Percentiles rank a stretch among this genome's conserved stretches.
Conservation (phyloP, 2,113 vertebrate genomes). For the Zeus faber region DNA sequence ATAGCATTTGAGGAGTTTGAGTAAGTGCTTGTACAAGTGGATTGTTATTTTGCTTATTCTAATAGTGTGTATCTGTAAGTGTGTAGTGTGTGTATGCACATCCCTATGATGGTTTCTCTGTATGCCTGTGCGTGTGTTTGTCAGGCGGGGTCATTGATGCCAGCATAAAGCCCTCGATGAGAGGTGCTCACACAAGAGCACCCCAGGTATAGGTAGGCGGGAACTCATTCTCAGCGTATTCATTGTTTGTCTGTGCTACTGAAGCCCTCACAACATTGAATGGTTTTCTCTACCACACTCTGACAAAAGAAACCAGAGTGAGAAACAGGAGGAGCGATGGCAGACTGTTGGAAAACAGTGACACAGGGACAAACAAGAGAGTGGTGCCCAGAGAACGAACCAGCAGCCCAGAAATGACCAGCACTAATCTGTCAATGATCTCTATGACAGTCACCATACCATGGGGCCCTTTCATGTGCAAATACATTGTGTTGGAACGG, state of each 20-base stretch:
- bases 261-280: constrained; percentile 24
- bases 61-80: no score
- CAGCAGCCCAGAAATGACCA: constrained; percentile 23
- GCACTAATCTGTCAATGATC: constrained; percentile 34
- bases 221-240: constrained; percentile 10
- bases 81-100: not conserved
- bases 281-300: constrained; percentile 5
- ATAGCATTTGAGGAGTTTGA: constrained; percentile 8
- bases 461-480: constrained; percentile 37
- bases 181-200: constrained; percentile 5
- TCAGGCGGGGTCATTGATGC: constrained; percentile 9
- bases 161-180: constrained; percentile 25
- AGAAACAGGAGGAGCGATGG: constrained; percentile 17
- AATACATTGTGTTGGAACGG: constrained; percentile 39
- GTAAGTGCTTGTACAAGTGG: constrained; percentile 6
- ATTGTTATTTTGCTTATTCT: no score
- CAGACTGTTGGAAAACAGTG: constrained; percentile 8
- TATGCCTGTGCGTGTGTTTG: constrained; percentile 1
- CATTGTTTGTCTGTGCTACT: constrained; percentile 26
- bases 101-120: not conserved
- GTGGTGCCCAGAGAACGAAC: constrained; percentile 25
- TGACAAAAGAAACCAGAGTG: constrained; percentile 3
- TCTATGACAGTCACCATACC: constrained; percentile 10
- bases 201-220: constrained; percentile 7
- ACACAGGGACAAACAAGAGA: constrained; percentile 22